Conservation (phyloP, 2,113 vertebrate genomes). For the Zosterops hypoxanthus region DNA sequence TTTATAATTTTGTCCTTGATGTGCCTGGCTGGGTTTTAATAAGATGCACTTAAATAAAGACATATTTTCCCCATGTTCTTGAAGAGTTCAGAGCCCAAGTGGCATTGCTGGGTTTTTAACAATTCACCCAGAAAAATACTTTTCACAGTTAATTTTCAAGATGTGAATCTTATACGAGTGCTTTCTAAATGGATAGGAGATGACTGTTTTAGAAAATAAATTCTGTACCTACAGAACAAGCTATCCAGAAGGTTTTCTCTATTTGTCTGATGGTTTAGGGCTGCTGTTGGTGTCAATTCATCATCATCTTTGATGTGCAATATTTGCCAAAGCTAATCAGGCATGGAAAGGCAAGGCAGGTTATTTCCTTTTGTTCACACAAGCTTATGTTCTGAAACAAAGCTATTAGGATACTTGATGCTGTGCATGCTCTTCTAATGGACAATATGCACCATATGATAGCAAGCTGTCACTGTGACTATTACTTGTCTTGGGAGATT, state of each 20-base stretch:
- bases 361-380: neutral
- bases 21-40: neutral
- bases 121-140: neutral
- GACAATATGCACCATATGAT: neutral
- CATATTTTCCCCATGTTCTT: neutral
- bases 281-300: neutral
- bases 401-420: neutral
- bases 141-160: neutral
- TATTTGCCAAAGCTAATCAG: constrained; percentile 28
- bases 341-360: neutral
- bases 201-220: neutral
- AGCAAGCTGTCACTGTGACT: neutral
- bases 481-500: neutral
- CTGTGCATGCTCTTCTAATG: neutral
- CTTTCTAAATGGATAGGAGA: neutral
- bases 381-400: neutral
- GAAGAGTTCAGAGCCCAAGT: neutral
- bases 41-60: neutral
- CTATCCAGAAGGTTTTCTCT: neutral
- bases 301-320: neutral
- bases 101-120: neutral
- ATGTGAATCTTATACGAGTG: neutral
- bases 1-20: neutral
- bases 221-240: neutral
- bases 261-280: neutral